Evolutionary conservation across 1,140 invertebrate species (phyloP).

Genomic region (Lithobius niger): DNA sequence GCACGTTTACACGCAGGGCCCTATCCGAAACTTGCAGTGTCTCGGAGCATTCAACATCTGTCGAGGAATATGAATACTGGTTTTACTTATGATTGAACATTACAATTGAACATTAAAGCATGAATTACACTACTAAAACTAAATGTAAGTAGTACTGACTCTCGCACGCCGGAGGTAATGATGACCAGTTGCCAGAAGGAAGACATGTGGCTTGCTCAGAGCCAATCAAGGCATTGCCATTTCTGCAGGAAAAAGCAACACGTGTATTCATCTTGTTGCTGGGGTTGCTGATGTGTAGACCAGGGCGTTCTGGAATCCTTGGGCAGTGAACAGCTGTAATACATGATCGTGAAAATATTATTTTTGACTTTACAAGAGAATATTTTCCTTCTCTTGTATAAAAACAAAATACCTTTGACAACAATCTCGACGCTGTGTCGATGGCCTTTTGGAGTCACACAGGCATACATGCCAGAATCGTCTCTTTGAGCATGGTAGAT

Average conservation of each 20-base stretch:
- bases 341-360: not conserved
- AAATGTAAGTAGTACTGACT: constrained; percentile 38
- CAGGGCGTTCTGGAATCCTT: constrained; percentile 47
- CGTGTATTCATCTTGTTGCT: constrained; percentile 57
- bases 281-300: constrained; percentile 50
- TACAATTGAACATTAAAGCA: too few species aligned
- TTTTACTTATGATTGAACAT: too few species aligned
- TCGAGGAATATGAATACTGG: too few species aligned
- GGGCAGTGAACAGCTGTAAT: constrained; percentile 55
- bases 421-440: constrained; percentile 62
- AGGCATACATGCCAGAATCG: constrained; percentile 65
- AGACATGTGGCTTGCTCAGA: constrained; percentile 53
- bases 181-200: constrained; percentile 70
- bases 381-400: too few species aligned
- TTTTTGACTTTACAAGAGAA: not conserved
- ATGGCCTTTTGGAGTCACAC: constrained; percentile 62
- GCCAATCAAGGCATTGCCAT: constrained; percentile 65
- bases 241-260: constrained; percentile 59
- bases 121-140: too few species aligned
- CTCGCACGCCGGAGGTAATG: constrained; percentile 61
- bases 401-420: constrained; percentile 51
- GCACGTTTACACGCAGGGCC: constrained; percentile 48
- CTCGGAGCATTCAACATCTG: constrained; percentile 60
- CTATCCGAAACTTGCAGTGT: constrained; percentile 38
- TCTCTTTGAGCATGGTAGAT: constrained; percentile 60